Evolutionary conservation across 2,113 vertebrate genomes (phyloP).

Genomic region (Coptodon rendalli): DNA sequence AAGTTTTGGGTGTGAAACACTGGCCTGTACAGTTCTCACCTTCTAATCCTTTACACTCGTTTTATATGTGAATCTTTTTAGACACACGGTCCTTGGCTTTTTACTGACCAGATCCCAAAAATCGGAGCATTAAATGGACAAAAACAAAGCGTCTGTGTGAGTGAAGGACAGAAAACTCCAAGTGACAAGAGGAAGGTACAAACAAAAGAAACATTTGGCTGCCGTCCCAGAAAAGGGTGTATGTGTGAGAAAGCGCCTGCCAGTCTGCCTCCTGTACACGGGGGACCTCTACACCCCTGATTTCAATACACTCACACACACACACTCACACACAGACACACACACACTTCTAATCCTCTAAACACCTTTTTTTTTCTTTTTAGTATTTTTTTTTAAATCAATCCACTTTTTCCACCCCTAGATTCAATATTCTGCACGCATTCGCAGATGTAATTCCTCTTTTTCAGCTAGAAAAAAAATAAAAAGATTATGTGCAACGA

Average conservation of each 20-base stretch:
- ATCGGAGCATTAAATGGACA: neutral
- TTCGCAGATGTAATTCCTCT: neutral
- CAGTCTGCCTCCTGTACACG: slow-evolving; percentile 57
- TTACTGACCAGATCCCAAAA: neutral
- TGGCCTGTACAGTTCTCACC: neutral
- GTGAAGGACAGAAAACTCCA: slow-evolving; percentile 55
- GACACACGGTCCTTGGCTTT: neutral
- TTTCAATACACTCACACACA: slow-evolving; percentile 15
- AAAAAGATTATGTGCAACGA: neutral
- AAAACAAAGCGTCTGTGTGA: slow-evolving; percentile 37
- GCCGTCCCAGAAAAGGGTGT: slow-evolving; percentile 39
- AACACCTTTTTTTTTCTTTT: neutral
- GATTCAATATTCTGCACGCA: neutral
- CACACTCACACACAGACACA: neutral
- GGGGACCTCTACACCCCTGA: slow-evolving; percentile 34
- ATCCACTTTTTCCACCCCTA: neutral
- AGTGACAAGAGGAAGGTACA: slow-evolving; percentile 64
- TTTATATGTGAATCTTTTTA: neutral
- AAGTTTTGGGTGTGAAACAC: neutral
- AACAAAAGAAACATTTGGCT: slow-evolving; percentile 64
- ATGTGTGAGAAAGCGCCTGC: slow-evolving; percentile 53
- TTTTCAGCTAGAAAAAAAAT: neutral
- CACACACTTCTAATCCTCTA: neutral
- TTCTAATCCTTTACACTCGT: neutral
- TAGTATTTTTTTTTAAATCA: neutral